Conservation (phyloP, 2,113 vertebrate species). For the Sus scrofa region DNA sequence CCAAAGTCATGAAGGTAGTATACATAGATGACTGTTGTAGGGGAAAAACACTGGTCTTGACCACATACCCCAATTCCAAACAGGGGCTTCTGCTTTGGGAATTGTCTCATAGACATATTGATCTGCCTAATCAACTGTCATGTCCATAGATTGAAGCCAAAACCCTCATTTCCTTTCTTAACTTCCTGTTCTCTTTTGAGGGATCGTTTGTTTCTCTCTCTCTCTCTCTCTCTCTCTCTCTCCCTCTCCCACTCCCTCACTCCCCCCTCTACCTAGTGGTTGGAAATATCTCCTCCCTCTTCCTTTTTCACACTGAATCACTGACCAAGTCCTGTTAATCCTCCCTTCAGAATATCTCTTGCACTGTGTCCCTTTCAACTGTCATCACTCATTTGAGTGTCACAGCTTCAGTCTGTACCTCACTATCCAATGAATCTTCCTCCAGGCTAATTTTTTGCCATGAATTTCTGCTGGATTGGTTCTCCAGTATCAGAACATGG, state of each 20-base stretch:
- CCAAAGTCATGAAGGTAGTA: background rate
- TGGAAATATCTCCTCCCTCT: background rate
- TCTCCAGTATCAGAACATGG: conserved; percentile 5
- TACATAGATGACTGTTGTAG: conserved; percentile 12
- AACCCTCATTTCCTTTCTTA: conserved; percentile 32
- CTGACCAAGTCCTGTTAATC: background rate
- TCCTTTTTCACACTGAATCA: background rate
- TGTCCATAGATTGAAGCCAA: conserved; percentile 9
- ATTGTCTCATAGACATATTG: conserved; percentile 19
- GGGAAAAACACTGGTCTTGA: background rate
- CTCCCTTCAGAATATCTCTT: conserved; percentile 22
- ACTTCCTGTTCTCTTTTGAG: background rate
- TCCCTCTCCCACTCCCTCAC: no score
- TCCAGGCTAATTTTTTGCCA: background rate
- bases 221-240: background rate
- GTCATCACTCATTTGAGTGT: background rate
- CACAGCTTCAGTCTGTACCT: conserved; percentile 1
- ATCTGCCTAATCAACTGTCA: background rate
- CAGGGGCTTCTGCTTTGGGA: background rate
- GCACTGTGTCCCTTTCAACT: background rate
- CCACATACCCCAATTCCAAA: background rate
- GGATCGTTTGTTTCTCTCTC: background rate
- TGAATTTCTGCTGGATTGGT: conserved; percentile 1
- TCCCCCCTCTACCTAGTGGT: background rate
- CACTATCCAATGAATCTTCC: background rate